Conservation (phyloP, 2,113 vertebrate genomes). For the Xiphophorus maculatus region DNA sequence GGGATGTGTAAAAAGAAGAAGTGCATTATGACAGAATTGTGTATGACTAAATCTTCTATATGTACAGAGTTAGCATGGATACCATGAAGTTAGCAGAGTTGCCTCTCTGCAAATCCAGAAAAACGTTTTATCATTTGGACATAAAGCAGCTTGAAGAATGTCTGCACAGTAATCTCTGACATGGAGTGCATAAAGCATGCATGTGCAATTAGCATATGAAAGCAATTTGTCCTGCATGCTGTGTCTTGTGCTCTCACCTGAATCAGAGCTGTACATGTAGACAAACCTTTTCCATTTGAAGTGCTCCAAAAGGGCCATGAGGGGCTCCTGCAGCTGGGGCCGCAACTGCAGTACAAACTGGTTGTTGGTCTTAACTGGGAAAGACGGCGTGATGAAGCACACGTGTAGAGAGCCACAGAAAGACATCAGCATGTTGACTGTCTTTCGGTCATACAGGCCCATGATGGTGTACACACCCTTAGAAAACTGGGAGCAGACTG, state of each 20-base stretch:
- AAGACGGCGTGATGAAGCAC: conserved; percentile 95
- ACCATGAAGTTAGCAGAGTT: background rate
- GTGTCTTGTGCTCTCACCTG: conserved; percentile 77
- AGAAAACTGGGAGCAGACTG: conserved; percentile 98
- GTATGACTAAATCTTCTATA: background rate
- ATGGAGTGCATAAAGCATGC: background rate
- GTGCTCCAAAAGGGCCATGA: conserved; percentile 91
- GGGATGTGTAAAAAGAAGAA: no score
- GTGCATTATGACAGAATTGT: no score
- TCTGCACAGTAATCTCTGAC: background rate
- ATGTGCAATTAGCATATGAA: background rate
- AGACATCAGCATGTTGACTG: conserved; percentile 97
- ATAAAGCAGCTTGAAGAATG: background rate
- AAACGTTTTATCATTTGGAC: background rate
- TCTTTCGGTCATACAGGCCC: conserved; percentile 93
- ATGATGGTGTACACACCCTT: conserved; percentile 98
- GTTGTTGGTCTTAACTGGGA: conserved; percentile 93
- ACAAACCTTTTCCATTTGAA: conserved; percentile 95
- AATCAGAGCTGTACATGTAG: conserved; percentile 95
- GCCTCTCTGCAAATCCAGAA: background rate
- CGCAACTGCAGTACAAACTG: conserved; percentile 98
- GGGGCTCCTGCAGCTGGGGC: conserved; percentile 92
- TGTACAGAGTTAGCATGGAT: background rate
- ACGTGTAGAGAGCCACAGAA: conserved; percentile 97
- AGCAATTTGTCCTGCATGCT: background rate